Base-by-base conservation (phyloP, 2,113 vertebrate species). In the Oostethus manadensis region DNA sequence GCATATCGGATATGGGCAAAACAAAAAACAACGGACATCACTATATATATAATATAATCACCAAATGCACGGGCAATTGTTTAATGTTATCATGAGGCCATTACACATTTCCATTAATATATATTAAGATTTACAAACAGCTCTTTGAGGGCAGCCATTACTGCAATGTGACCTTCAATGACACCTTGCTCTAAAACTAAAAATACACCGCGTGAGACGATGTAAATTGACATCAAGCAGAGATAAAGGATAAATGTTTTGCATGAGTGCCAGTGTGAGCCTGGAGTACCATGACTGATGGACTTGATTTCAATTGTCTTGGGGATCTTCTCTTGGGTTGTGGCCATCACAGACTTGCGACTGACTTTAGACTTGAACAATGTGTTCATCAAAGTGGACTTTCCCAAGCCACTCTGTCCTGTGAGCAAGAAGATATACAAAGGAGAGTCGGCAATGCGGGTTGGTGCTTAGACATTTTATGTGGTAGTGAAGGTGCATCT, bases 331-430 rank as follows among this genome's bases (percentile, higher is more conserved):
- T 98, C 97, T 78, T 98, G 96, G 1, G 89, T 74, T 43, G 88
- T 76, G 4, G 92, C 93, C 86, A 92, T 89, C 69, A 92, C 92
- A 0, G 96, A 97, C 84, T 95, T 96, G 57, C 97, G 91, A 88
- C 96, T 98, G 87, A 99, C 96, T 80, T 98, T 98, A 70, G 97
- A 98, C 73, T 99, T 99, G 88, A 99, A 99, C 81, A 99, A 92
- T 0, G 97, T 99, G 88, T 99, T 99, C 94, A 99, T 97, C 78
- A 99, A 87, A 9, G 97, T 99, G 8, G 97, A 98, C 79, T 99
- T 99, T 57, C 97, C 97, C 71, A 98, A 82, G 73, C 97, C 96
- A 0, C 97, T 99, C 89, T 98, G 95, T 79, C 97, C 97, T 99
- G 68, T 17, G 66, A 23, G 51, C 40, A 71, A 43, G 64, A 55